Evolutionary conservation across 2,797 vertebrate genomes (phyloP).

Genomic region (Peromyscus aztecus): DNA sequence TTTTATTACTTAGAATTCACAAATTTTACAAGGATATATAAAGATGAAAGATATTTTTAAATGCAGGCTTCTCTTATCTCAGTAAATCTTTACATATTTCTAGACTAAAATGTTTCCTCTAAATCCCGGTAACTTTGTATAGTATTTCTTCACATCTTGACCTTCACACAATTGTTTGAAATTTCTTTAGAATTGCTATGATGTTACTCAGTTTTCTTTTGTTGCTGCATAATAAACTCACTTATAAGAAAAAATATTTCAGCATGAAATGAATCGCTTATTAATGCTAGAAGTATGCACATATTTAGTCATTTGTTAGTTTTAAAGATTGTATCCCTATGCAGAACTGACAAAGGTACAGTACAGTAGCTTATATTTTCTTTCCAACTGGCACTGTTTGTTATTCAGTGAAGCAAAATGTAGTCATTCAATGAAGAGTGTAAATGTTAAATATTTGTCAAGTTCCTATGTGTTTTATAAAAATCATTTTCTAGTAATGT

Average conservation of each 20-base stretch:
- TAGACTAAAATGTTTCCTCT: background rate
- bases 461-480: background rate
- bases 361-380: background rate
- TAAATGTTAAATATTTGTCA: background rate
- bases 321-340: background rate
- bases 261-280: background rate
- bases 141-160: background rate
- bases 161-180: background rate
- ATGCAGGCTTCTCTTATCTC: background rate
- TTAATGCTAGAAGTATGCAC: background rate
- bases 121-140: background rate
- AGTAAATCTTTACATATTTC: background rate
- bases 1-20: conserved; percentile 55
- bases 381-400: background rate
- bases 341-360: background rate
- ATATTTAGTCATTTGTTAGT: background rate
- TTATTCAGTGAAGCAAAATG: background rate
- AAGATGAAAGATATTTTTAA: background rate
- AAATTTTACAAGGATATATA: background rate
- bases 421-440: background rate
- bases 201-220: background rate
- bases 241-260: background rate
- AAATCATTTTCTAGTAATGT: background rate
- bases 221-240: background rate
- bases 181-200: background rate